Evolutionary conservation across 2,797 vertebrate genomes (phyloP), one percentile per base, ranked within the genome.

Genomic region (Hapalemur alaotrensis): DNA sequence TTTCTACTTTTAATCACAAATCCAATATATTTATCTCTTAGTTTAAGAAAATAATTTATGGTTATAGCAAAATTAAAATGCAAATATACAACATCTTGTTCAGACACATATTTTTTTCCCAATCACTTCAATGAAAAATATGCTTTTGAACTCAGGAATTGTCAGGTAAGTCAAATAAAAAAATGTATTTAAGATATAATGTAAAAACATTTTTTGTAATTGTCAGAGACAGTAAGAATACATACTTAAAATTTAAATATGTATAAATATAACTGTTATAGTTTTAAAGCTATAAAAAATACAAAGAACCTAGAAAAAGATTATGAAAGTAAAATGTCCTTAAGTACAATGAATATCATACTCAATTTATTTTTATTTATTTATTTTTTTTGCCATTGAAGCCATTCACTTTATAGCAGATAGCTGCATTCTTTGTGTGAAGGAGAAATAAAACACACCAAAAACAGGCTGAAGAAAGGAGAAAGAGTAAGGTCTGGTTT

Each of bases 231-330:
- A 88, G 9, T n/a, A 67, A 79, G 22, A 90, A 88, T 28, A 80
- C 4, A 54, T 30, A 69, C 18, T 82, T 87, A 82, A 91, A 83
- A 73, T 80, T 59, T 80, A 84, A 84, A 76, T 70, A 72, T n/a
- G 32, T n/a, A 91, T 4, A 43, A 86, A 92, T 89, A 85, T 63
- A 97, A 82, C 6, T 59, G 32, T 70, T 32, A 5, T 30, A 65
- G 38, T 63, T 78, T 93, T 65, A 91, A 93, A 72, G 41, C 61
- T 91, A 94, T 73, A 35, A 86, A 86, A 80, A 78, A 54, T 48
- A 87, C 6, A 78, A 80, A 83, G 28, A 17, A 83, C 79, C 79
- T 95, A 59, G 30, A 83, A 87, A 75, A 91, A 85, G 41, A 67
- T 76, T 76, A 28, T n/a, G 11, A 86, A 79, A 85, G 5, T 83